These are phyloP conservation scores for Ploceus nigricollis DNA, from an alignment of 2,113 vertebrate species.

Conservation along the genomic window DNA sequence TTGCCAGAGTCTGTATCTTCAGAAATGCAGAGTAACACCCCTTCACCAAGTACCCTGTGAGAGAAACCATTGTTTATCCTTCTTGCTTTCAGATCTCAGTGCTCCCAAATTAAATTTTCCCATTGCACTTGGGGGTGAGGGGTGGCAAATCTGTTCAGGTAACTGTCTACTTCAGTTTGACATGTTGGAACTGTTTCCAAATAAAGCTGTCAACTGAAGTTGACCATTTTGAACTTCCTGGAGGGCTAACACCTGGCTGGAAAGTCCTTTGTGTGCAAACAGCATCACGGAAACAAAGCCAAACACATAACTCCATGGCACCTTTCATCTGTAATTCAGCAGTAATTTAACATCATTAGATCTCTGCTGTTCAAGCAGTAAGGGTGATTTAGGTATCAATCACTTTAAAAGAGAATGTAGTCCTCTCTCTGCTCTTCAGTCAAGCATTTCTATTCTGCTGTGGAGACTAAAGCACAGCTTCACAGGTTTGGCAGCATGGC, in stretches of 20 bases:
- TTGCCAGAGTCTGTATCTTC: neutral
- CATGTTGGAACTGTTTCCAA: neutral
- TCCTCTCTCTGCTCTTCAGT: neutral
- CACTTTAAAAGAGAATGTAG: neutral
- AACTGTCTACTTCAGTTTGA: neutral
- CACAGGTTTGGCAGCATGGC: neutral
- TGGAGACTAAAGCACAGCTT: neutral
- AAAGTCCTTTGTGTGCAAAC: neutral
- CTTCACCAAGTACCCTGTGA: neutral
- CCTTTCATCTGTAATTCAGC: neutral
- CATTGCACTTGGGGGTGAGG: neutral
- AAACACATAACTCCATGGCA: neutral
- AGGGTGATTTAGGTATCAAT: neutral
- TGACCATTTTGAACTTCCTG: constrained; percentile 16
- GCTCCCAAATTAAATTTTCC: neutral
- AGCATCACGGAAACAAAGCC: neutral
- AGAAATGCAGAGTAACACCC: neutral
- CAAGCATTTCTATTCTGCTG: neutral
- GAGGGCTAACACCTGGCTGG: constrained; percentile 2
- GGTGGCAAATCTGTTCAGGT: neutral
- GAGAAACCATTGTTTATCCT: neutral
- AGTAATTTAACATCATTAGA: neutral
- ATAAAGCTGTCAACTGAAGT: neutral
- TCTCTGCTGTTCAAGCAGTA: neutral
- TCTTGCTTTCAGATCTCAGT: neutral